Conservation (phyloP, 2,888 invertebrate genomes). For the Anticlea derivata region DNA sequence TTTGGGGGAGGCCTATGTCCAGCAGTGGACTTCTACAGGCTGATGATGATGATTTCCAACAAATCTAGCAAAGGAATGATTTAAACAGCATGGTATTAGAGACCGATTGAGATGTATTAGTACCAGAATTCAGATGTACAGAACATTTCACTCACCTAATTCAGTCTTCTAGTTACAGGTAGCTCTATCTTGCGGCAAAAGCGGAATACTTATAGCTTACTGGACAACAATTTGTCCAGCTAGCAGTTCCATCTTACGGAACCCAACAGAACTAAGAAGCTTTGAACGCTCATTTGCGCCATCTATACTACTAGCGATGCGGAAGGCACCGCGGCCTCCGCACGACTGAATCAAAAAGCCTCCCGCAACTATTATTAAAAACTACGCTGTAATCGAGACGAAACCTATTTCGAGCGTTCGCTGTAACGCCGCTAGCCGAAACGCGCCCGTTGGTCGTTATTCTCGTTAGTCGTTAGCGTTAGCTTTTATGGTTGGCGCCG, state of each 20-base stretch:
- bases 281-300: conserved; percentile 51
- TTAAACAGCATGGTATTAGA: no score
- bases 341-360: conserved; percentile 63
- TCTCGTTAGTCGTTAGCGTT: conserved; percentile 62
- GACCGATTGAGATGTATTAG: no score
- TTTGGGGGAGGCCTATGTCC: no score
- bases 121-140: not conserved
- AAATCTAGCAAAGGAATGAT: no score
- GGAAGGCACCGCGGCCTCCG: conserved; percentile 63
- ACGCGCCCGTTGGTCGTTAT: conserved; percentile 62
- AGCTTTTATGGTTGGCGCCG: conserved; percentile 44
- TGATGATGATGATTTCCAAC: no score
- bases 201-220: conserved; percentile 42
- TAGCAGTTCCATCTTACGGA: conserved; percentile 63
- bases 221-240: conserved; percentile 28
- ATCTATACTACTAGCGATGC: conserved; percentile 57
- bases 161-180: conserved; percentile 51
- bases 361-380: conserved; percentile 55
- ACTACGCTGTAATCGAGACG: conserved; percentile 52
- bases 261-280: conserved; percentile 43
- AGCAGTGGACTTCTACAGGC: no score
- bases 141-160: conserved; percentile 30
- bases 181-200: conserved; percentile 58
- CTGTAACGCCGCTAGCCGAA: conserved; percentile 50
- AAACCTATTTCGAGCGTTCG: conserved; percentile 55